Base-by-base conservation (phyloP, 2,797 vertebrate genomes). In the Capromys pilorides region DNA sequence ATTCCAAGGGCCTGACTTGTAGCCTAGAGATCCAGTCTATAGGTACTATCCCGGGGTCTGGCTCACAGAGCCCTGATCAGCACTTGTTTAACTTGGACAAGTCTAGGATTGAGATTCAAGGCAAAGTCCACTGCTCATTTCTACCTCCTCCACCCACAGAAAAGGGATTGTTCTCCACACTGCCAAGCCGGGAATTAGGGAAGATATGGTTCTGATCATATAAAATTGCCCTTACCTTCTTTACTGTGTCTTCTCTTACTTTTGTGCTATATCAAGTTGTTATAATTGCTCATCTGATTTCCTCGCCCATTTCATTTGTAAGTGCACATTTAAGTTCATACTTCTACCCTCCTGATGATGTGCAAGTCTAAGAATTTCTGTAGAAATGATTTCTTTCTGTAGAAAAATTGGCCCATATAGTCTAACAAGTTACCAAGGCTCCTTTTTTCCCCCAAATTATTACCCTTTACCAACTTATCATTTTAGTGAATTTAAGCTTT, bases 351-450 rank as follows among this genome's bases (percentile, higher is more conserved):
- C n/a, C n/a, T n/a, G n/a, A n/a, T n/a, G n/a, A n/a, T n/a, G n/a
- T n/a, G n/a, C n/a, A n/a, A n/a, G n/a, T n/a, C n/a, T n/a, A n/a
- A n/a, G n/a, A n/a, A n/a, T n/a, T n/a, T n/a, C n/a, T n/a, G n/a
- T n/a, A n/a, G n/a, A n/a, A n/a, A n/a, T n/a, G 26, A 31, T 84
- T 93, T 92, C 39, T 78, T 73, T 77, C 57, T 22, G 1, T 24
- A 91, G 59, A 93, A 92, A 90, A 93, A 77, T 57, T 84, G 54
- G 57, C 59, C 2, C 24, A 22, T 89, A 66, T 78, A 82, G 14
- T 45, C 28, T 49, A 84, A 18, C 14, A 61, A 39, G 31, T 67
- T 51, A 45, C 19, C n/a, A 79, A 12, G 33, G 12, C 49, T 57
- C 36, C 79, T 14, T n/a, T 83, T 13, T 88, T 51, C 26, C 61